Percentiles rank a stretch among this genome's conserved stretches.
These are phyloP conservation scores for Drosophila meridiana DNA, from an alignment of 2,888 invertebrate genomes.

Conservation along the genomic window DNA sequence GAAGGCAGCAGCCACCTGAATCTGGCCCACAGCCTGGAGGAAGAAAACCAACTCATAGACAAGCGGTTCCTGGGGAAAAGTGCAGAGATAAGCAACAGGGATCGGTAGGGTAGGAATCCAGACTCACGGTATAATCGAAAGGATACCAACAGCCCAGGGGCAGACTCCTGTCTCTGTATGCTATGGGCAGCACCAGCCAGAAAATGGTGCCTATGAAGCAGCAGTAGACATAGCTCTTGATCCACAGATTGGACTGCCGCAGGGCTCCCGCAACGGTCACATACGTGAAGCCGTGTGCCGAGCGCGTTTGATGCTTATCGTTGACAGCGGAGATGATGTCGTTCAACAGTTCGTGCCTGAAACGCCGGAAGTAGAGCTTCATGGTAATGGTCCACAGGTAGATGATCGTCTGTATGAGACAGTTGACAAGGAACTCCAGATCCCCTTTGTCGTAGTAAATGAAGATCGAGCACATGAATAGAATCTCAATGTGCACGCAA, in stretches of 20 bases:
- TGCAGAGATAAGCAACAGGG: too few relatives aligned
- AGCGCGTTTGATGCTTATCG: conserved; percentile 59
- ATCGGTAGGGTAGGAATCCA: too few relatives aligned
- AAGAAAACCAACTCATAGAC: conserved; percentile 74
- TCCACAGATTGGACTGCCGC: conserved; percentile 57
- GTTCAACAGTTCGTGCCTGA: conserved; percentile 42
- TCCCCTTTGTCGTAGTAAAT: conserved; percentile 61
- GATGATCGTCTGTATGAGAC: conserved; percentile 74
- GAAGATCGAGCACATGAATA: conserved; percentile 74
- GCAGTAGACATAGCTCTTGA: conserved; percentile 63
- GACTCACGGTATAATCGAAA: conserved; percentile 73
- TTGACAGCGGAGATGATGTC: conserved; percentile 65
- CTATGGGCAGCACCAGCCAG: conserved; percentile 66
- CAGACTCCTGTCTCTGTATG: conserved; percentile 68
- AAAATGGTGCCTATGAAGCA: conserved; percentile 57
- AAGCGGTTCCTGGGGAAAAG: conserved; percentile 60
- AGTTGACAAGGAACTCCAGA: conserved; percentile 71
- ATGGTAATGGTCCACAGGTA: conserved; percentile 73
- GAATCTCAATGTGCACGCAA: conserved; percentile 62
- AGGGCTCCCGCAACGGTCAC: conserved; percentile 68
- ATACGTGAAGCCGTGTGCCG: conserved; percentile 77
- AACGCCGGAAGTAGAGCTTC: conserved; percentile 76
- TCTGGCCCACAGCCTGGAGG: conserved; percentile 82
- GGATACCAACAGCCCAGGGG: conserved; percentile 83
- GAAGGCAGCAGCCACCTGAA: conserved; percentile 80